Evolutionary conservation across 2,113 vertebrate species (phyloP), one percentile per base, ranked within the genome.

Genomic region (Anhinga anhinga): DNA sequence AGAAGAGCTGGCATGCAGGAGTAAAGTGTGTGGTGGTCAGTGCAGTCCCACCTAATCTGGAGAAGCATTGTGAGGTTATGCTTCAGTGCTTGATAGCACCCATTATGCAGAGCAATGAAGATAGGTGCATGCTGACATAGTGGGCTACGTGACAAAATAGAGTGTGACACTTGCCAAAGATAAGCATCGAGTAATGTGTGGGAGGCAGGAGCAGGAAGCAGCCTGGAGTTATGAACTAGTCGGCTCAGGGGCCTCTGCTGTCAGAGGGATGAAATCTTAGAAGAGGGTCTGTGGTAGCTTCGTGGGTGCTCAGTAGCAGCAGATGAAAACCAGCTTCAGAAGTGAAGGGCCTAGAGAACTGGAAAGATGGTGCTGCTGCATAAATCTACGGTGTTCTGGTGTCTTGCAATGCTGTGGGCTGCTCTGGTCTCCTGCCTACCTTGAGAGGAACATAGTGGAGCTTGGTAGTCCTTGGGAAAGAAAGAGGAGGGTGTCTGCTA

Each of bases 11-110:
- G 38, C 7, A 23, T 16, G 26, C 11, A 34, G 27, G 22, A 65
- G 22, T 3, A 7, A 62, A 5, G 19, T 11, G 9, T 0, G 0
- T 66, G 47, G 44, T 85, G 36, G 15, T 79, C 47, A 21, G 0
- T 20, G 2, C 3, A 34, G 76, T n/a, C 42, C 7, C 30, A n/a
- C 11, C 17, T 76, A 40, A 29, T 15, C 15, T 29, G 47, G 65
- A 71, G 56, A 32, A 40, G 61, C 16, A 8, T 4, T 4, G 2
- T 25, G 40, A 71, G n/a, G 23, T 23, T 13, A 45, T 4, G 1
- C 30, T 49, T 82, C 1, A 1, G 27, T 72, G 40, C 45, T 38
- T 36, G 58, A 42, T 52, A 62, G 55, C 47, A 29, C 29, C 23
- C 5, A 1, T 18, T 78, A 8, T 11, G 61, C 15, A 18, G 25